Conservation (phyloP, 2,797 vertebrate genomes). For the Bovichtus variegatus region DNA sequence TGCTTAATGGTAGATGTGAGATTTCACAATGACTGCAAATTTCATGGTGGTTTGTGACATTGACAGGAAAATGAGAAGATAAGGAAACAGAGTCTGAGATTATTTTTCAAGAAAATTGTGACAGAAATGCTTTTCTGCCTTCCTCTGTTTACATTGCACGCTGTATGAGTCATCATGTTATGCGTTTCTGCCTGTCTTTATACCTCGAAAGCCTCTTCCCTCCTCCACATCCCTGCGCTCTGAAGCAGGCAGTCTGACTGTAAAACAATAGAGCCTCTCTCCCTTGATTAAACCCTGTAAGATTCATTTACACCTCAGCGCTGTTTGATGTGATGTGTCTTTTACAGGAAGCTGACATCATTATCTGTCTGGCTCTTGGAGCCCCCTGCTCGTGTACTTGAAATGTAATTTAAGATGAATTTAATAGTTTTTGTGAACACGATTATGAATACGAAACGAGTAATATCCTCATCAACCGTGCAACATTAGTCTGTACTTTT, state of each 20-base stretch:
- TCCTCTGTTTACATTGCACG: constrained; percentile 12
- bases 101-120: constrained; percentile 21
- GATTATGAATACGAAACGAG: constrained; percentile 12
- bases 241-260: constrained; percentile 51
- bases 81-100: constrained; percentile 17
- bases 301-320: constrained; percentile 57
- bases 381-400: background rate
- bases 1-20: constrained; percentile 44
- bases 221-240: constrained; percentile 23
- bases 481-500: background rate
- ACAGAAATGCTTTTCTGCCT: constrained; percentile 28
- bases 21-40: constrained; percentile 50
- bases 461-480: background rate
- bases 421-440: constrained; percentile 31
- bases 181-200: constrained; percentile 32
- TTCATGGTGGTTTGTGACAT: constrained; percentile 39
- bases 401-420: constrained; percentile 27
- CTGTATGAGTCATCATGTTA: constrained; percentile 19
- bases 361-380: constrained; percentile 39
- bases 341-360: constrained; percentile 42
- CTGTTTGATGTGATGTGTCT: constrained; percentile 45
- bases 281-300: constrained; percentile 50
- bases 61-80: constrained; percentile 46
- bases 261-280: constrained; percentile 49
- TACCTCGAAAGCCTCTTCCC: background rate